Evolutionary conservation across 2,113 vertebrate species (phyloP).

Genomic region (Edolisoma coerulescens): DNA sequence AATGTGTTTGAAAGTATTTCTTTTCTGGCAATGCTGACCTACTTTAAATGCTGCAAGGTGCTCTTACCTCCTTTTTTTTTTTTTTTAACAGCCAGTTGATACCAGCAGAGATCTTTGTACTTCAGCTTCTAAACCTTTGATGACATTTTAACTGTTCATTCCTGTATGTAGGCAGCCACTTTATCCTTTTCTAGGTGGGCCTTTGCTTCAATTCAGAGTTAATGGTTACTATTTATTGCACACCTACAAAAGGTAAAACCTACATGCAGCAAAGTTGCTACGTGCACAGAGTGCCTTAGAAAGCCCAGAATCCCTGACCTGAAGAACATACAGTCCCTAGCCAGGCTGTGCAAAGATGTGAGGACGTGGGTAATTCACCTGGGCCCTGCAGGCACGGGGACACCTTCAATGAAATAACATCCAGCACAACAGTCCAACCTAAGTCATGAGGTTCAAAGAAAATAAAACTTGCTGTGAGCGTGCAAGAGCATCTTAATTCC

Average conservation of each 20-base stretch:
- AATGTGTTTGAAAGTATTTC: not conserved
- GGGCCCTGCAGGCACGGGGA: not conserved
- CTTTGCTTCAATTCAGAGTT: not conserved
- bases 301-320: not conserved
- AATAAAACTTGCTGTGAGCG: not conserved
- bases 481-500: slow-evolving; percentile 2
- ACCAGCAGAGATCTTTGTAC: slow-evolving; percentile 20
- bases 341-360: not conserved
- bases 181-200: not conserved
- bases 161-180: not conserved
- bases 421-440: not conserved
- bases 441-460: not conserved
- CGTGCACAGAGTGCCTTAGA: not conserved
- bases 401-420: not conserved
- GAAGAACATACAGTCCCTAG: not conserved
- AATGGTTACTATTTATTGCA: slow-evolving; percentile 68
- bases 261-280: not conserved
- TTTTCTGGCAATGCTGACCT: not conserved
- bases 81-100: not conserved
- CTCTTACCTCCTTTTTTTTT: not conserved
- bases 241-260: not conserved
- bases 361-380: not conserved
- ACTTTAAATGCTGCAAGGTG: not conserved
- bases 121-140: slow-evolving; percentile 7
- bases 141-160: slow-evolving; percentile 29